Conservation (phyloP, 2,888 invertebrate genomes). For the Blomia tropicalis region DNA sequence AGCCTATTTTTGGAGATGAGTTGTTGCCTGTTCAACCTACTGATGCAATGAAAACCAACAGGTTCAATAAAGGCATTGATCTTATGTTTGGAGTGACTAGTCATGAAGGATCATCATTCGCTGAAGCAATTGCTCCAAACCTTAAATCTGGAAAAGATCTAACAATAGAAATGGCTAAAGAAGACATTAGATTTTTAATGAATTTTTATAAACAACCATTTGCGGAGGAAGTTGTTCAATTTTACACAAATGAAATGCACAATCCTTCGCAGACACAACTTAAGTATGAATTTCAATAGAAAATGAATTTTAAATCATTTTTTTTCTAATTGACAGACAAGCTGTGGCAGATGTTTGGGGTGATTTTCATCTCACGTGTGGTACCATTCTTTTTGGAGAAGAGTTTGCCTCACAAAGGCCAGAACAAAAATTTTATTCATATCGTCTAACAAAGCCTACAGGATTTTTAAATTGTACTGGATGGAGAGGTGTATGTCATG, state of each 20-base stretch:
- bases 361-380: not conserved
- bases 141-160: not conserved
- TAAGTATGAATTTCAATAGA: not conserved
- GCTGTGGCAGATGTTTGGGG: not conserved
- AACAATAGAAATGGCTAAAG: not conserved
- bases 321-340: not conserved
- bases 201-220: not conserved
- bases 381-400: slow-evolving; percentile 16
- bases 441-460: not conserved
- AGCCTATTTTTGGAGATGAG: not conserved
- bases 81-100: not conserved
- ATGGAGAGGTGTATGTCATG: slow-evolving; percentile 6
- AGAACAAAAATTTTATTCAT: not conserved
- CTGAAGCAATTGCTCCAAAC: not conserved
- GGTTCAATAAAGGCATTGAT: not conserved
- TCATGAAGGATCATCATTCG: not conserved
- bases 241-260: not conserved
- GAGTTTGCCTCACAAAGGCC: not conserved
- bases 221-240: not conserved
- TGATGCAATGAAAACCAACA: not conserved
- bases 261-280: not conserved
- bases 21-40: not conserved
- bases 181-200: not conserved
- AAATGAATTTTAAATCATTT: not conserved
- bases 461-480: not conserved